phyloP scores from a whole-genome alignment of 1,140 invertebrate species.

The Hyles vespertilio region DNA sequence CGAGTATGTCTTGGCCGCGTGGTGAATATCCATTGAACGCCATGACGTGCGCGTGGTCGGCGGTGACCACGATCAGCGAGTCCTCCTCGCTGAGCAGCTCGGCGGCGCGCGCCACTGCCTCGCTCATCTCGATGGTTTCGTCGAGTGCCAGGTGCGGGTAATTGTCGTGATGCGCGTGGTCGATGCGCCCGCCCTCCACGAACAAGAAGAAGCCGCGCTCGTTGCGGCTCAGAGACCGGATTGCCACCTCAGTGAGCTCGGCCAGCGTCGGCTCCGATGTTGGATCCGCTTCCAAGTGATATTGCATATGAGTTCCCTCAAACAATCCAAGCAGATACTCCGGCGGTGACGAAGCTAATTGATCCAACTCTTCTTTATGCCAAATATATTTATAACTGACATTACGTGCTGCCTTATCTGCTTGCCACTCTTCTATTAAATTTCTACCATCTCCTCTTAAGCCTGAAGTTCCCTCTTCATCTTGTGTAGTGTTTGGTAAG shows the following conservation, averaged over 20 bases:
- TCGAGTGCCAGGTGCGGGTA: slow-evolving; percentile 79
- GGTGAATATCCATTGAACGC: slow-evolving; percentile 79
- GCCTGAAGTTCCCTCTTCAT: slow-evolving; percentile 79
- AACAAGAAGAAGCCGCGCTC: slow-evolving; percentile 76
- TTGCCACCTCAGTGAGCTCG: slow-evolving; percentile 89
- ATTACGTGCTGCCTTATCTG: slow-evolving; percentile 14
- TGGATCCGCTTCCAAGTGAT: slow-evolving; percentile 61
- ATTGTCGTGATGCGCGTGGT: slow-evolving; percentile 88
- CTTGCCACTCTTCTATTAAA: slow-evolving; percentile 56
- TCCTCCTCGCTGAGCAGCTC: slow-evolving; percentile 76
- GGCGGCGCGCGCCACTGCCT: slow-evolving; percentile 75
- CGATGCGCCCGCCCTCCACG: slow-evolving; percentile 80
- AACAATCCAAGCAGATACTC: slow-evolving; percentile 77
- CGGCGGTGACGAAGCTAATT: not conserved
- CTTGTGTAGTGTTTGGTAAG: slow-evolving; percentile 75
- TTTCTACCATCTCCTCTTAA: slow-evolving; percentile 74
- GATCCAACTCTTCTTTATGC: slow-evolving; percentile 8
- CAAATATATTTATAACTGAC: slow-evolving; percentile 10
- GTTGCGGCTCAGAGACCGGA: slow-evolving; percentile 86
- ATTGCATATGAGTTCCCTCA: slow-evolving; percentile 64
- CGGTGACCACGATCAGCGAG: slow-evolving; percentile 81
- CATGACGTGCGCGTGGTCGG: slow-evolving; percentile 84
- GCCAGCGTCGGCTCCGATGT: slow-evolving; percentile 82
- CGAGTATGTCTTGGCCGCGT: slow-evolving; percentile 76
- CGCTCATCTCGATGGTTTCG: slow-evolving; percentile 79